These are phyloP conservation scores for Chascanopsetta lugubris DNA, from an alignment of 2,113 vertebrate genomes.

Conservation along the genomic window DNA sequence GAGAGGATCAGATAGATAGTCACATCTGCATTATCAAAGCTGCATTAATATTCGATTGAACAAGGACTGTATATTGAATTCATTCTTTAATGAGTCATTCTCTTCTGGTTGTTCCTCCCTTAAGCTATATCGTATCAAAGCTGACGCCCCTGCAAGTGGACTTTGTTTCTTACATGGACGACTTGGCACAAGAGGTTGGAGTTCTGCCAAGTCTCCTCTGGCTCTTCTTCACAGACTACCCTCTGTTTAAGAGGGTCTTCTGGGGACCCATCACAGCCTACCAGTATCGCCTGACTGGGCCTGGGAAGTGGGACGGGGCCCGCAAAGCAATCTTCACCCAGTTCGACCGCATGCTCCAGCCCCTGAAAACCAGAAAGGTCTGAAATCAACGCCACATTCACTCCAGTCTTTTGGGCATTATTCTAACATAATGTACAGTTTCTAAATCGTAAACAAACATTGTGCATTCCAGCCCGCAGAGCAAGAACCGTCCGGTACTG, in stretches of 20 bases:
- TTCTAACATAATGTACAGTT: background rate
- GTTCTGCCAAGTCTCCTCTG: slow-evolving; percentile 73
- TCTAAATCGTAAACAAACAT: background rate
- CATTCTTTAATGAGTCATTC: background rate
- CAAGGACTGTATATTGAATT: background rate
- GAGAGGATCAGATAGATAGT: background rate
- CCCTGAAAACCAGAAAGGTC: slow-evolving; percentile 73
- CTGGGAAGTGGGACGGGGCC: slow-evolving; percentile 83
- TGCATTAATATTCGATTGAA: too few species aligned
- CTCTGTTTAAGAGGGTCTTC: slow-evolving; percentile 77
- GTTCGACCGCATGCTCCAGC: slow-evolving; percentile 76
- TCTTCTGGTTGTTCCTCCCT: background rate
- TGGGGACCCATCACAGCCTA: slow-evolving; percentile 85
- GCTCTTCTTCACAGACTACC: slow-evolving; percentile 83
- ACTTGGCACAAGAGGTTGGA: slow-evolving; percentile 75
- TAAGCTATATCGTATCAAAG: slow-evolving; percentile 73
- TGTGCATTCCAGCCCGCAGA: slow-evolving; percentile 21
- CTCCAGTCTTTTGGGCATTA: background rate
- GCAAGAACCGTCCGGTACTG: slow-evolving; percentile 1
- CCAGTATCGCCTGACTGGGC: slow-evolving; percentile 81
- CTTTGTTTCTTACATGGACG: slow-evolving; percentile 84
- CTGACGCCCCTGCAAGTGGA: slow-evolving; percentile 78
- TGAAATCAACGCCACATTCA: background rate
- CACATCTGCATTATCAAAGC: too few species aligned
- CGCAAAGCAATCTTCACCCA: slow-evolving; percentile 83